Conservation (phyloP, 2,797 vertebrate species). For the Odontamblyopus lacepedii region DNA sequence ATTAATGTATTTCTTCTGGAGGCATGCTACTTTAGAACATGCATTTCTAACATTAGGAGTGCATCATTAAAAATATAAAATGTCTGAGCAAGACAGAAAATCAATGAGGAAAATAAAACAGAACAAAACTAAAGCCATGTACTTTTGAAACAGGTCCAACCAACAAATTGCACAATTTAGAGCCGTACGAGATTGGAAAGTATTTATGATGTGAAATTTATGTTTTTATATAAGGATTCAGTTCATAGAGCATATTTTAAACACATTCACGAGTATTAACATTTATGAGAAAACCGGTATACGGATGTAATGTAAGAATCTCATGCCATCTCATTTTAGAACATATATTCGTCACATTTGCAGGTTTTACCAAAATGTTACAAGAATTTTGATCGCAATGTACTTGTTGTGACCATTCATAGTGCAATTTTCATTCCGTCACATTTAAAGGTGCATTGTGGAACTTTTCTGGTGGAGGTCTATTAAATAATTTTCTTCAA, state of each 20-base stretch:
- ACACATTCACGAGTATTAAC: background rate
- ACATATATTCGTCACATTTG: background rate
- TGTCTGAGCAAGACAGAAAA: background rate
- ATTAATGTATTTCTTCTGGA: background rate
- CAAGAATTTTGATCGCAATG: too few species aligned
- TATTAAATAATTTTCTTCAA: too few species aligned
- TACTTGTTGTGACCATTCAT: too few species aligned
- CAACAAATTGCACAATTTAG: background rate
- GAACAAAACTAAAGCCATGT: background rate
- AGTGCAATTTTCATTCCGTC: too few species aligned
- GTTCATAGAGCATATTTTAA: background rate
- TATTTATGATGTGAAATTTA: background rate
- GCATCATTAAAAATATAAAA: background rate
- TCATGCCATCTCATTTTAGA: background rate
- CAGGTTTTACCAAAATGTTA: too few species aligned
- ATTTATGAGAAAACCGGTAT: background rate
- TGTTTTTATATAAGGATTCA: background rate
- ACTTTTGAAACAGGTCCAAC: background rate
- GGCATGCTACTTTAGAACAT: background rate
- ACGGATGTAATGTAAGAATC: background rate
- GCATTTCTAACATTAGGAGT: background rate
- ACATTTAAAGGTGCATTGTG: too few species aligned
- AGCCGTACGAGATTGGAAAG: background rate
- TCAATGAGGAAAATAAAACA: too few species aligned
- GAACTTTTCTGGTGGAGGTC: too few species aligned